These are phyloP conservation scores for Epistrophella euchroma DNA, from an alignment of 2,888 invertebrate species.

Conservation along the genomic window DNA sequence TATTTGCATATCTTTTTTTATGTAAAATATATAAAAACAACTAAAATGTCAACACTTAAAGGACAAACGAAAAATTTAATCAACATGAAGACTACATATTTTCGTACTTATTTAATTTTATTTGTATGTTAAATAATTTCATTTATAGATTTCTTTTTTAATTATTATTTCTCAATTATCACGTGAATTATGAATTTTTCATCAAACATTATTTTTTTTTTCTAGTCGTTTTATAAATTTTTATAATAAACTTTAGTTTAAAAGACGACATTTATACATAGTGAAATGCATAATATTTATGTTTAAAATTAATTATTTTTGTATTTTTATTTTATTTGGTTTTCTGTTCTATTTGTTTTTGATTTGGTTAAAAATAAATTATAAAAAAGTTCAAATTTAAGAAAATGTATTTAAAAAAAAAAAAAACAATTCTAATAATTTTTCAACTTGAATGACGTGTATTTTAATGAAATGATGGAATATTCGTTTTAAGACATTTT, in stretches of 20 bases:
- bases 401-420: background rate
- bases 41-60: slow-evolving; percentile 74
- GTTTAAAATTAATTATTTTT: slow-evolving; percentile 1
- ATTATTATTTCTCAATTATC: slow-evolving; percentile 68
- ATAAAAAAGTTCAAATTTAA: too few relatives aligned
- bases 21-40: slow-evolving; percentile 75
- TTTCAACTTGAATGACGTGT: background rate
- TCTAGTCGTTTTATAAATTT: slow-evolving; percentile 45
- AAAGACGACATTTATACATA: slow-evolving; percentile 71
- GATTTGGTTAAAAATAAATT: background rate
- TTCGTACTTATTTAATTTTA: slow-evolving; percentile 39
- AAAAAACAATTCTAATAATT: too few relatives aligned
- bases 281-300: slow-evolving; percentile 34
- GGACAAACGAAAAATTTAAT: slow-evolving; percentile 69
- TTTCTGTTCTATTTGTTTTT: slow-evolving; percentile 11
- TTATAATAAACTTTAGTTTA: slow-evolving; percentile 53
- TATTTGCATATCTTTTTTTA: slow-evolving; percentile 49
- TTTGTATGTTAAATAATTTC: slow-evolving; percentile 52
- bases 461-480: too few relatives aligned
- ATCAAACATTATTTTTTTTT: slow-evolving; percentile 23
- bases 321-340: slow-evolving; percentile 30
- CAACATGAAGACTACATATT: slow-evolving; percentile 71
- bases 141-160: slow-evolving; percentile 55
- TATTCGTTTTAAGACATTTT: too few relatives aligned
- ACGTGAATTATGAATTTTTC: slow-evolving; percentile 61